Percentiles rank a stretch among this genome's conserved stretches.
phyloP scores from a whole-genome alignment of 2,797 vertebrate species.

The Paramormyrops hopkinsi region DNA sequence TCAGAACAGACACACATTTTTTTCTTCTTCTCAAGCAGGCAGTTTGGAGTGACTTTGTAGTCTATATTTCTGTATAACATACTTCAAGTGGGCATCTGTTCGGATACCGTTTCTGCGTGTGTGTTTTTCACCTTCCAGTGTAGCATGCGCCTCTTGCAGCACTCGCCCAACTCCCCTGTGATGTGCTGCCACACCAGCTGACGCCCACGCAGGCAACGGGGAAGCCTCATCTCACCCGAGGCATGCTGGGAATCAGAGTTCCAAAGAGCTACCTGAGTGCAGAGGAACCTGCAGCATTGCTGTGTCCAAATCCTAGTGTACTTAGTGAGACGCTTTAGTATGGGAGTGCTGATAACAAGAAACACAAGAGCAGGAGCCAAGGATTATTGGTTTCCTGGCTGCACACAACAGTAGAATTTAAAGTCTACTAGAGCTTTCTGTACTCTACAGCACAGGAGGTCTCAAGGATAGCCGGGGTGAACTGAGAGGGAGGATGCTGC shows the following conservation, averaged over 20 bases:
- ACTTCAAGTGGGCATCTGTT: neutral
- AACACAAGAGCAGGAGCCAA: neutral
- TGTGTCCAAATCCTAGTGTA: neutral
- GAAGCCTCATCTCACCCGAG: neutral
- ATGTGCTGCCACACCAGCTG: neutral
- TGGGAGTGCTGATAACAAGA: neutral
- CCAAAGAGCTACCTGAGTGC: neutral
- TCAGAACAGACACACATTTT: neutral
- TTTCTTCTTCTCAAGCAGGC: neutral
- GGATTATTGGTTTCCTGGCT: neutral
- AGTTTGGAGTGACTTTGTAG: neutral
- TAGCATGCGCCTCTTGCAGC: neutral
- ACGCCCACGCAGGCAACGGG: neutral
- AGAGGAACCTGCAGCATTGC: neutral
- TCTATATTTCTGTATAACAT: neutral
- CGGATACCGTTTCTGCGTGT: neutral
- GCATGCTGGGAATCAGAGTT: slow-evolving; percentile 1
- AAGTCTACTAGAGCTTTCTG: neutral
- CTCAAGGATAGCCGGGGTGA: neutral
- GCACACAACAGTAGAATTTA: neutral
- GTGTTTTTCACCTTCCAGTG: neutral
- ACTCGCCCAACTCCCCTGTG: neutral
- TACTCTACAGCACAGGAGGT: neutral
- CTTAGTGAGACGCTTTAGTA: neutral
- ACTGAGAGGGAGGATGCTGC: neutral